Percentiles rank a stretch among this genome's conserved stretches.
Evolutionary conservation across 2,888 invertebrate genomes (phyloP).

Genomic region (Zygothrica quintamaculata): DNA sequence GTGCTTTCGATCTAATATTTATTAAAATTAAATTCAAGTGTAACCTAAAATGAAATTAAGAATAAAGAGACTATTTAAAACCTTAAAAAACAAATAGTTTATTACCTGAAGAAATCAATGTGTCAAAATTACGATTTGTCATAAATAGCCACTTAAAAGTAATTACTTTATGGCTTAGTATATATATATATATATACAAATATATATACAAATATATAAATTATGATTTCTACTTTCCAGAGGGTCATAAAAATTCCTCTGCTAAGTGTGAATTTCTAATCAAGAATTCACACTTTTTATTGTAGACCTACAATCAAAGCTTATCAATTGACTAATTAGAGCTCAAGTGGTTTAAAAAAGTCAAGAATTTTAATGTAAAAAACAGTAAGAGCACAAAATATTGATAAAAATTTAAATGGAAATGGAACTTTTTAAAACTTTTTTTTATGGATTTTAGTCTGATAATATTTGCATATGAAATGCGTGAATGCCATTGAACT

Average conservation of each 20-base stretch:
- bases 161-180: too few species aligned
- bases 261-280: conserved; percentile 11
- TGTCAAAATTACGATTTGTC: too few species aligned
- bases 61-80: too few species aligned
- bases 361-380: conserved; percentile 40
- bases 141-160: too few species aligned
- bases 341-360: conserved; percentile 23
- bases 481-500: conserved; percentile 52
- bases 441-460: conserved; percentile 5
- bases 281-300: conserved; percentile 25
- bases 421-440: conserved; percentile 10
- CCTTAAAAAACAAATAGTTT: too few species aligned
- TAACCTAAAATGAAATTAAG: too few species aligned
- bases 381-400: background rate
- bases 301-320: conserved; percentile 5
- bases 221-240: too few species aligned
- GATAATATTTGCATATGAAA: conserved; percentile 58
- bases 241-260: background rate
- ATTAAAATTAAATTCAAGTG: too few species aligned
- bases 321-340: conserved; percentile 40
- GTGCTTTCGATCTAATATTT: too few species aligned
- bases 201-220: too few species aligned
- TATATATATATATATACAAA: too few species aligned
- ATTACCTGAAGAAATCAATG: too few species aligned
- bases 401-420: conserved; percentile 24